A percentile compares a stretch with the other conserved stretches of the same genome.
phyloP scores from a whole-genome alignment of 2,888 invertebrate species.

The Cantharis lateralis region DNA sequence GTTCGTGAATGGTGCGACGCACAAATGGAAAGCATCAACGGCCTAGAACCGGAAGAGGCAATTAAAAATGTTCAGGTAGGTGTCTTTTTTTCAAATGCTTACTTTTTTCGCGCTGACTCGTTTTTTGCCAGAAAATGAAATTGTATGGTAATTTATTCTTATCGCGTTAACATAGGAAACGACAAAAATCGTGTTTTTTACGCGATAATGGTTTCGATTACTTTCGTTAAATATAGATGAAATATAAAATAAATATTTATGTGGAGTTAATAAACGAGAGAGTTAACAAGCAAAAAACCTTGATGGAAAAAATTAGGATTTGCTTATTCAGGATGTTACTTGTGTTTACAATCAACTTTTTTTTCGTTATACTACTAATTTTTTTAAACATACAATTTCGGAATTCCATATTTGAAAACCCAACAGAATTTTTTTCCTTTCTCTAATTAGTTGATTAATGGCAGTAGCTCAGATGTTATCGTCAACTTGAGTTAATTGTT shows the following conservation, averaged over 20 bases:
- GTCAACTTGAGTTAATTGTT: not conserved
- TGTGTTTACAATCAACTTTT: no score
- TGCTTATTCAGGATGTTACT: not conserved
- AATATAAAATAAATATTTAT: not conserved
- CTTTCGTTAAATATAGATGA: not conserved
- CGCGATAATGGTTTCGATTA: not conserved
- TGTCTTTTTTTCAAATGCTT: not conserved
- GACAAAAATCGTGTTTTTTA: not conserved
- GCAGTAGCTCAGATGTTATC: not conserved
- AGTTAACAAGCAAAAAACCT: not conserved
- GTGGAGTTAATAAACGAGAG: not conserved
- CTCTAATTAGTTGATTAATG: not conserved
- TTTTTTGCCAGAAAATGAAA: not conserved
- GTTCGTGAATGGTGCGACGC: constrained; percentile 77
- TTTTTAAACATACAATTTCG: no score
- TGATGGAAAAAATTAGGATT: not conserved
- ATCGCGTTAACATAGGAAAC: not conserved
- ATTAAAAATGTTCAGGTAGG: constrained; percentile 73
- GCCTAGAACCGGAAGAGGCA: constrained; percentile 73
- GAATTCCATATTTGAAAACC: not conserved
- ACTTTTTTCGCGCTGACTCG: not conserved
- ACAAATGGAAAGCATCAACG: constrained; percentile 73
- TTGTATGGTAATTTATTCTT: not conserved
- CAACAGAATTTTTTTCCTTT: not conserved
- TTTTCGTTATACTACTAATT: no score